These are phyloP conservation scores for Meteorus sp. DNA, from an alignment of 1,140 invertebrate genomes.

Conservation along the genomic window DNA sequence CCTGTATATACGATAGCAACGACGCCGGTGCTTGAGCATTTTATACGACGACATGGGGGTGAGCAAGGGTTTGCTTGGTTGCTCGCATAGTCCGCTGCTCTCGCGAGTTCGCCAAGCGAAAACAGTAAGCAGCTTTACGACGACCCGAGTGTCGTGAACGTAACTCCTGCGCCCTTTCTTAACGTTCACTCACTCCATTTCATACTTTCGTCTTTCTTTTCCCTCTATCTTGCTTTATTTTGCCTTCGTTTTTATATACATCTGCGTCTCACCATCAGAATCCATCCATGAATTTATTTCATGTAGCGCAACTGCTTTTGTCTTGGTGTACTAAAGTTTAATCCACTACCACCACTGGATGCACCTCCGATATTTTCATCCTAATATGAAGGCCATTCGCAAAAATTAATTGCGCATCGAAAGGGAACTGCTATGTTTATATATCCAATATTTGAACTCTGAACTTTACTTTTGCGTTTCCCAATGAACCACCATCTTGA, in stretches of 20 bases:
- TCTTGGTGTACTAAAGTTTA: not conserved
- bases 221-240: not conserved
- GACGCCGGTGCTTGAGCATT: not conserved
- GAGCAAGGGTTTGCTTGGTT: conserved; percentile 18
- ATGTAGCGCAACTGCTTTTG: too few species aligned
- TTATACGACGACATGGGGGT: conserved; percentile 14
- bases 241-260: too few species aligned
- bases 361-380: conserved; percentile 30
- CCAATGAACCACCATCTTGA: not conserved
- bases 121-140: conserved; percentile 44
- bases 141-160: conserved; percentile 35
- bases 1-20: too few species aligned
- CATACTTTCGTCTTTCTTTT: not conserved
- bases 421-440: not conserved
- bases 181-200: not conserved
- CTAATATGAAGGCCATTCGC: too few species aligned
- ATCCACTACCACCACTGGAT: conserved; percentile 17
- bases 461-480: conserved; percentile 2
- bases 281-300: too few species aligned
- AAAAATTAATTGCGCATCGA: not conserved
- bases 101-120: conserved; percentile 15
- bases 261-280: too few species aligned
- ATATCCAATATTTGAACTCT: not conserved
- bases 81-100: not conserved
- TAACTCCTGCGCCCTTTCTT: conserved; percentile 34